Evolutionary conservation across 2,113 vertebrate species (phyloP).

Genomic region (Neodon shergylaensis): DNA sequence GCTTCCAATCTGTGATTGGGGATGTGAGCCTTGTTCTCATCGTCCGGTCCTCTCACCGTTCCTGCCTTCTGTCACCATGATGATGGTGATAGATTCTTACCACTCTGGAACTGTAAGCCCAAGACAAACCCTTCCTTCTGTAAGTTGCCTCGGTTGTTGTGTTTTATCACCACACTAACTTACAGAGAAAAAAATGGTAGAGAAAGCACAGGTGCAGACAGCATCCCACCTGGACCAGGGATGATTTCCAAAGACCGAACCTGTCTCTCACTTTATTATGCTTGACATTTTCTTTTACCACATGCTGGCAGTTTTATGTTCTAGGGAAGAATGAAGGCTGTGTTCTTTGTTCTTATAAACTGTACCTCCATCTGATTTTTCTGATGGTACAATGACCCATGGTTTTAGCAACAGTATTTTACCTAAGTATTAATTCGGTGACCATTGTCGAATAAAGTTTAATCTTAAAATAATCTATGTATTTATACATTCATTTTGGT

Average conservation of each 20-base stretch:
- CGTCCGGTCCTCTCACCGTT: no score
- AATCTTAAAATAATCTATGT: neutral
- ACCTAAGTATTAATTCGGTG: neutral
- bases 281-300: neutral
- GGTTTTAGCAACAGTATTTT: neutral
- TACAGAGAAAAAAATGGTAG: neutral
- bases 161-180: neutral
- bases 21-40: neutral
- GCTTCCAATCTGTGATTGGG: neutral
- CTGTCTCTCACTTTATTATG: no score
- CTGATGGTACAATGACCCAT: neutral
- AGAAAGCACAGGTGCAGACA: neutral
- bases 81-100: neutral
- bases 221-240: neutral
- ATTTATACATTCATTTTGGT: neutral
- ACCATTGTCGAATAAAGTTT: neutral
- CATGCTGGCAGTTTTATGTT: neutral
- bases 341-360: neutral
- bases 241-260: rapidly evolving
- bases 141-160: neutral
- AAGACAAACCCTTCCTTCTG: neutral
- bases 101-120: neutral
- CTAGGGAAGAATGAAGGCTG: neutral
- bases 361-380: neutral
- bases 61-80: neutral